phyloP scores from a whole-genome alignment of 2,888 invertebrate genomes.

The Drosophila prostipennis region DNA sequence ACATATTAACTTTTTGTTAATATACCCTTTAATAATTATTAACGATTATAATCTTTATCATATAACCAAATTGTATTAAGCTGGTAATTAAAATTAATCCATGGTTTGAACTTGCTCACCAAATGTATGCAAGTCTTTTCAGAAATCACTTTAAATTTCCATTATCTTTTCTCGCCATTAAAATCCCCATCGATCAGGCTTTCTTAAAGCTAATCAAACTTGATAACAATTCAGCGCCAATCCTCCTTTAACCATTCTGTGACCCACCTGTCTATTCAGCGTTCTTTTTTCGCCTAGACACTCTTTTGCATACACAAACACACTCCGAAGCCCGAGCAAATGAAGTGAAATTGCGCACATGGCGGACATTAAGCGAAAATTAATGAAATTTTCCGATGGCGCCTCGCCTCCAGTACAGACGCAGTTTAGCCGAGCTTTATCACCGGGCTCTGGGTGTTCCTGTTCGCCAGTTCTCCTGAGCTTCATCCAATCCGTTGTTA shows the following conservation, averaged over 20 bases:
- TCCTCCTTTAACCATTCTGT: background rate
- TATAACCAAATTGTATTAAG: background rate
- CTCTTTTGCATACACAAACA: slow-evolving; percentile 37
- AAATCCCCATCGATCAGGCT: background rate
- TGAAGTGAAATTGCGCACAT: slow-evolving; percentile 74
- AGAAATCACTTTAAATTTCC: slow-evolving; percentile 8
- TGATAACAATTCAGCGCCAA: slow-evolving; percentile 16
- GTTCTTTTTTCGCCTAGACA: slow-evolving; percentile 14
- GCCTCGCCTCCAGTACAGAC: slow-evolving; percentile 31
- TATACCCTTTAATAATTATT: too few relatives aligned
- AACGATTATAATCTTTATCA: too few relatives aligned
- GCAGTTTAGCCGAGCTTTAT: slow-evolving; percentile 35
- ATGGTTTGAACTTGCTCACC: background rate
- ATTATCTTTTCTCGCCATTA: slow-evolving; percentile 1
- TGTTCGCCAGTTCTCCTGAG: slow-evolving; percentile 4
- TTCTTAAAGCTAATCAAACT: slow-evolving; percentile 33
- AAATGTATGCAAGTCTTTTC: background rate
- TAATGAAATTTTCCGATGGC: slow-evolving; percentile 71
- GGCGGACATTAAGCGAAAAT: slow-evolving; percentile 78
- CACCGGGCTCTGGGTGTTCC: slow-evolving; percentile 23
- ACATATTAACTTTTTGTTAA: background rate
- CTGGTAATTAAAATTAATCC: too few relatives aligned
- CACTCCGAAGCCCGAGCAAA: slow-evolving; percentile 14
- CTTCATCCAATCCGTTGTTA: slow-evolving; percentile 48
- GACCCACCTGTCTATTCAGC: slow-evolving; percentile 11